These are phyloP conservation scores for Hippocampus mohnikei DNA, from an alignment of 2,113 vertebrate species.

Conservation along the genomic window DNA sequence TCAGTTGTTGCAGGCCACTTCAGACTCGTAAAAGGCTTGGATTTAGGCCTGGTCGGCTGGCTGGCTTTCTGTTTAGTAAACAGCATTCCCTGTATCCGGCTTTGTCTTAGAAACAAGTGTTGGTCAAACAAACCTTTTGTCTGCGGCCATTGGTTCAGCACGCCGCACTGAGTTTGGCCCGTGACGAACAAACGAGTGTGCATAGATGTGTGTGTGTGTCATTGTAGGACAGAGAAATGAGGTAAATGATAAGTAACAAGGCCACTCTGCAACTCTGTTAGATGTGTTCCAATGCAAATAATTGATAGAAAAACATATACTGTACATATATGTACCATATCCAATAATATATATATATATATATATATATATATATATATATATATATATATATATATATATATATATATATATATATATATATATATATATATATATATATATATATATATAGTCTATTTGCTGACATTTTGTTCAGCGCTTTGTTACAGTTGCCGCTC, in stretches of 20 bases:
- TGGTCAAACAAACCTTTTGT: constrained; percentile 85
- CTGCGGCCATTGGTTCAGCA: constrained; percentile 76
- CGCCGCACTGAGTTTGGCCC: constrained; percentile 69
- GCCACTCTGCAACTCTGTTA: constrained; percentile 50
- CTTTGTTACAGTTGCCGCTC: too few relatives aligned
- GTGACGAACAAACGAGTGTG: constrained; percentile 73
- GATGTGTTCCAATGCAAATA: constrained; percentile 17
- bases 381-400: too few relatives aligned
- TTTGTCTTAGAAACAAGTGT: constrained; percentile 80
- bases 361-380: too few relatives aligned
- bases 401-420: too few relatives aligned
- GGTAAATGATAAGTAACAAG: constrained; percentile 39
- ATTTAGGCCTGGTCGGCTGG: constrained; percentile 35
- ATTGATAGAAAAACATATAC: not conserved
- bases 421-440: too few relatives aligned
- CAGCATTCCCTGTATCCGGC: constrained; percentile 74
- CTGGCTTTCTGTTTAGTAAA: constrained; percentile 65
- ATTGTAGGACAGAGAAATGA: constrained; percentile 16
- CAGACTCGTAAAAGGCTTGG: constrained; percentile 60
- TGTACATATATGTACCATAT: too few relatives aligned
- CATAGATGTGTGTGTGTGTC: constrained; percentile 22
- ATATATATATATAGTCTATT: not conserved
- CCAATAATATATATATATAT: too few relatives aligned
- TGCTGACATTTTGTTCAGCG: too few relatives aligned
- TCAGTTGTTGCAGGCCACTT: constrained; percentile 37